Conservation (phyloP, 1,140 invertebrate genomes). For the Campoletis sonorensis region DNA sequence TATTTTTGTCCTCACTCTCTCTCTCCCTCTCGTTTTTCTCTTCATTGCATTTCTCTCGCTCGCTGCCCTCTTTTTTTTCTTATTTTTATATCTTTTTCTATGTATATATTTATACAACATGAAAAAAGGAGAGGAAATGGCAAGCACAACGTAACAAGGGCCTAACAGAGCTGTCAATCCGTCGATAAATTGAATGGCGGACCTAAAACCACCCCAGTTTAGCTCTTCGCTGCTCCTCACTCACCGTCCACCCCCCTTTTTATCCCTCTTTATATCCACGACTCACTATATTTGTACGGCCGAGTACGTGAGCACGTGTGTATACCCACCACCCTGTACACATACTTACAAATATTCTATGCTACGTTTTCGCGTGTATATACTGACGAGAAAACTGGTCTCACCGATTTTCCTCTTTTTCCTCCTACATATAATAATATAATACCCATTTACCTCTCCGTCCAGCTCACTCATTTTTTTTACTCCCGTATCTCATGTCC, state of each 20-base stretch:
- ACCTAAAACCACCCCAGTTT: constrained; percentile 67
- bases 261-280: constrained; percentile 47
- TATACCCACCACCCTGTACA: constrained; percentile 46
- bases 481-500: not conserved
- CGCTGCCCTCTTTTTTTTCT: constrained; percentile 46
- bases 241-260: constrained; percentile 55
- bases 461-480: constrained; percentile 29
- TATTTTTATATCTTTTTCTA: constrained; percentile 5
- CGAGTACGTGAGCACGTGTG: constrained; percentile 3
- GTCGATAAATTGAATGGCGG: constrained; percentile 70
- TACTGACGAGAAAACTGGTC: constrained; percentile 43
- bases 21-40: not conserved
- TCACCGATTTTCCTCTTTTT: constrained; percentile 31
- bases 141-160: constrained; percentile 64
- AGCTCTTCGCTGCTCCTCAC: constrained; percentile 54
- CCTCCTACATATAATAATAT: constrained; percentile 5
- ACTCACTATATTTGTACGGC: not conserved
- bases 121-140: constrained; percentile 52
- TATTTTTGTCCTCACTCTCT: not conserved
- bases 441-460: constrained; percentile 19
- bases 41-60: constrained; percentile 30
- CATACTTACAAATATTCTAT: not conserved
- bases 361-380: constrained; percentile 36
- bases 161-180: constrained; percentile 72
- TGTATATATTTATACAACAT: not conserved